These are phyloP conservation scores for Patella vulgata DNA, from an alignment of 1,140 invertebrate species.

Conservation along the genomic window DNA sequence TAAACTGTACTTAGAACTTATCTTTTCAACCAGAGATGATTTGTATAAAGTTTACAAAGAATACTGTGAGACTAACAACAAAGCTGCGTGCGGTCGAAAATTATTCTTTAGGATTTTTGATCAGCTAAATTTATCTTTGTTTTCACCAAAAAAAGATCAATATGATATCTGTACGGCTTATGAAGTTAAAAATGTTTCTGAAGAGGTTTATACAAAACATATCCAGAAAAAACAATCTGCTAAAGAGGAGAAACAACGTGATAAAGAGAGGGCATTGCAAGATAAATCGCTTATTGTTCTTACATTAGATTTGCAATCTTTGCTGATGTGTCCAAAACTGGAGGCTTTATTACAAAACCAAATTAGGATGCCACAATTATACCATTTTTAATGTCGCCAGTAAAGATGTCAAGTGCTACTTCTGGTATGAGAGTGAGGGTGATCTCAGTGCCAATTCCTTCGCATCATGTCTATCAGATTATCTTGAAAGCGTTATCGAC, in stretches of 20 bases:
- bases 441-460: slow-evolving; percentile 64
- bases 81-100: neutral
- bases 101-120: too few relatives aligned
- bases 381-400: slow-evolving; percentile 64
- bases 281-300: slow-evolving; percentile 5
- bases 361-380: slow-evolving; percentile 66
- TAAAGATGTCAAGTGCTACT: slow-evolving; percentile 55
- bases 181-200: too few relatives aligned
- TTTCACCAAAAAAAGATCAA: too few relatives aligned
- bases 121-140: too few relatives aligned
- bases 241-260: neutral
- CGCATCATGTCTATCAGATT: slow-evolving; percentile 59
- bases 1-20: slow-evolving; percentile 1
- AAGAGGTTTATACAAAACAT: too few relatives aligned
- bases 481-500: slow-evolving; percentile 31
- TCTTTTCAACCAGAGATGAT: neutral
- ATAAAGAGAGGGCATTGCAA: neutral
- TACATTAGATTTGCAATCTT: slow-evolving; percentile 58
- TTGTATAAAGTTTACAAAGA: neutral
- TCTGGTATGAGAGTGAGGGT: slow-evolving; percentile 65
- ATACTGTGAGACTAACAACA: neutral
- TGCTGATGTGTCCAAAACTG: slow-evolving; percentile 59
- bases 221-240: slow-evolving; percentile 5
- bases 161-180: too few relatives aligned
- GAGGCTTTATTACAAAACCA: slow-evolving; percentile 67